Base-by-base conservation (phyloP, 2,113 vertebrate genomes). In the Nannobrachium achirus region DNA sequence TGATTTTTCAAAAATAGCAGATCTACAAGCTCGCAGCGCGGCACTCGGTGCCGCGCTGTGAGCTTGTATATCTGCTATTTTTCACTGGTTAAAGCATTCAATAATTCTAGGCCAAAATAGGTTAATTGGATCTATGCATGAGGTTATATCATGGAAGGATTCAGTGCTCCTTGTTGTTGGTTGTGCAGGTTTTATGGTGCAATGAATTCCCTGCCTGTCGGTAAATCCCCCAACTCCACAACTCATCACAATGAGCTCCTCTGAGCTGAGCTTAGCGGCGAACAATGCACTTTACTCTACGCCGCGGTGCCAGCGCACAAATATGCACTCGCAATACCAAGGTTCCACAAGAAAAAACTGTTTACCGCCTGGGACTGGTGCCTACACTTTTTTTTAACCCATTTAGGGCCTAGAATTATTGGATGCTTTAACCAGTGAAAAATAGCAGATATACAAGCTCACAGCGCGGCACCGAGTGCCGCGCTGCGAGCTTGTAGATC, bases 291-390 rank as follows among this genome's bases (percentile, higher is more conserved):
- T 63, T 66, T 33, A 39, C 46, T 70, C 56, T 41, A 44, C 33
- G 38, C n/a, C n/a, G 16, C 4, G 1, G 59, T 40, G 56, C 39
- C 7, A 19, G 48, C 20, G 53, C 25, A 78, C 58, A 84, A 75
- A 56, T n/a, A n/a, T 57, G 71, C 15, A 66, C 20, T 73, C 25
- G 10, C 16, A 50, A 66, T 42, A 71, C 25, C 33, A 64, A 64
- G 65, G 58, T 66, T 18, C 7, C 41, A 7, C 58, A 64, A 57
- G n/a, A 16, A 14, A 33, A 45, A 46, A 33, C 18, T 45, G 25
- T 60, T 75, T 63, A n/a, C 44, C 33, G 8, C 7, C 8, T 56
- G 20, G 49, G 74, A 16, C 57, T 66, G 60, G 56, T 40, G 53
- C 66, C 72, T 57, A 73, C 51, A 38, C 49, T 77, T 64, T n/a